These are phyloP conservation scores for Formica aserva DNA, from an alignment of 2,888 invertebrate species.

Conservation along the genomic window DNA sequence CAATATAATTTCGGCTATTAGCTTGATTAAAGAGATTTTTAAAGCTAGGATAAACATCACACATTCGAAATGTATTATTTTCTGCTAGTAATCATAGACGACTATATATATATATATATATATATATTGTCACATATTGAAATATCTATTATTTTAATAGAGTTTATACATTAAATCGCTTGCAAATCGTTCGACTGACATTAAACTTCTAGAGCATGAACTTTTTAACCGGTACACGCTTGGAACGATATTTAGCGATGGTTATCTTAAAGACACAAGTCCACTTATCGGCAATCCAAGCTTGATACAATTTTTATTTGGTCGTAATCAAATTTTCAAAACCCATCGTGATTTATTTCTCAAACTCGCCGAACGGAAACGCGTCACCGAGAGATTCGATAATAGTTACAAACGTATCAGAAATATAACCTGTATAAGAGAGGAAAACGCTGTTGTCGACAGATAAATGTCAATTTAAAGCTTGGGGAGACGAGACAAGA, in stretches of 20 bases:
- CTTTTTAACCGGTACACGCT: not conserved
- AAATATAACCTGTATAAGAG: not conserved
- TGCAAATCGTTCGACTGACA: not conserved
- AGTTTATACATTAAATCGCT: not conserved
- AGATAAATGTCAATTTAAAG: conserved; percentile 53
- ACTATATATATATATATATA: not conserved
- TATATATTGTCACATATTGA: conserved; percentile 35
- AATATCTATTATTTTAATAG: not conserved
- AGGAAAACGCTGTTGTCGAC: conserved; percentile 21
- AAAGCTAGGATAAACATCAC: not conserved
- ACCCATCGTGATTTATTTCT: not conserved
- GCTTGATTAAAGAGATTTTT: not conserved
- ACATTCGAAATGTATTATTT: not conserved
- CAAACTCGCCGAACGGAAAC: conserved; percentile 12
- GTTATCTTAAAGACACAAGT: not conserved
- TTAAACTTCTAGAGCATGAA: not conserved
- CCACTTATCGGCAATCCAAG: not conserved
- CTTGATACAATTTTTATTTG: not conserved
- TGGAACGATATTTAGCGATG: not conserved
- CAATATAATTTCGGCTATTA: not conserved
- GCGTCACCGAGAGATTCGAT: conserved; percentile 42
- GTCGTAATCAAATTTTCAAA: conserved; percentile 10
- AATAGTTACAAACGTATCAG: conserved; percentile 24
- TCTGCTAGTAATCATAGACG: not conserved
- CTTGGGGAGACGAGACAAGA: not conserved